Evolutionary conservation across 2,797 vertebrate species (phyloP), one percentile per base, ranked within the genome.

Genomic region (Pagetopsis macropterus): DNA sequence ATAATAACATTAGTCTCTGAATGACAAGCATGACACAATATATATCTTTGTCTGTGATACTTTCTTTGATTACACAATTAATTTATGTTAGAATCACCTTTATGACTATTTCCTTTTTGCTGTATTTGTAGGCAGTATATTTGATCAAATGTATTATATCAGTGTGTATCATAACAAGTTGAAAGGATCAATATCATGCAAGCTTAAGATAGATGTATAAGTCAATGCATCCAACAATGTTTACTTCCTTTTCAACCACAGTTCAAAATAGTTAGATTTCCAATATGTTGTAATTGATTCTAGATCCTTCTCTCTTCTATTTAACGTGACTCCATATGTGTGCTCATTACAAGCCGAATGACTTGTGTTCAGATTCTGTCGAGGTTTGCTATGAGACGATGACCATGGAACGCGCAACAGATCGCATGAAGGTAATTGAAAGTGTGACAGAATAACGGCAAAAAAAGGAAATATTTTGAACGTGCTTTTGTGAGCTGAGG

Each of bases 341-440:
- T 11, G 23, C 2, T 5, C 27, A 27, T 27, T 27, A 2, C 6
- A 46, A 52, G 40, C 48, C 50, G 43, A 14, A 23, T 62, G 7
- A 56, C 7, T 7, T 66, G 14, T 52, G 19, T 23, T 63, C 67
- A 88, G 90, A 1, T 16, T 23, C 54, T 69, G 3, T 4, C 9
- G 83, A 91, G 1, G 46, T 21, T 17, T 89, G 89, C 61, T 91
- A 93, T 60, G 92, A 94, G 86, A 85, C 45, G 58, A 94, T 93
- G 94, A 78, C 87, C 27, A 66, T 48, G 56, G 67, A 73, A 37
- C 81, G 33, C 23, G 15, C 27, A 1, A 81, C 59, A 76, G 56
- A 84, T n/a, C 59, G 1, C 10, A 14, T 2, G 19, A 87, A 75
- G 90, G 90, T 91, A 87, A 78, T 1, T 15, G 8, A 37, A 37